Conservation (phyloP, 1,140 invertebrate species). For the Delia radicum region DNA sequence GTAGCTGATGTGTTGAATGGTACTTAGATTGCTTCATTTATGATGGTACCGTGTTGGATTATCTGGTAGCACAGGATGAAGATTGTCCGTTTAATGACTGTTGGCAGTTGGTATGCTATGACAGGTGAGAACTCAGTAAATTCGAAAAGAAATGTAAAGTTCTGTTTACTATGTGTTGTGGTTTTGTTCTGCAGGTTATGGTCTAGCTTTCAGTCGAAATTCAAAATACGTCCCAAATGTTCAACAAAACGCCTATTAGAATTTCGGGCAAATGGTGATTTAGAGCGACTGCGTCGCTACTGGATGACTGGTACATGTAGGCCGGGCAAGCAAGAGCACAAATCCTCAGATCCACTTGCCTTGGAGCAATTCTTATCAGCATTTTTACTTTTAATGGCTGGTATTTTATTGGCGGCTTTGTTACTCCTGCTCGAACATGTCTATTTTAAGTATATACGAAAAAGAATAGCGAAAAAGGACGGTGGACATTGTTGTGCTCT, state of each 20-base stretch:
- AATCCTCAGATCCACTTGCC: conserved; percentile 88
- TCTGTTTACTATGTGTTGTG: no score
- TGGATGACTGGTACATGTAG: conserved; percentile 98
- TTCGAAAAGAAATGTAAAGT: neutral
- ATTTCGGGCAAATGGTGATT: conserved; percentile 92
- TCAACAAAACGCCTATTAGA: conserved; percentile 93
- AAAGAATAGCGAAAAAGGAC: conserved; percentile 85
- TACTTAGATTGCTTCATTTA: conserved; percentile 97
- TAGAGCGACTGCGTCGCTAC: conserved; percentile 84
- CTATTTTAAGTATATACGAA: conserved; percentile 89
- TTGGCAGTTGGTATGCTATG: conserved; percentile 91
- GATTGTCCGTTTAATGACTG: conserved; percentile 93
- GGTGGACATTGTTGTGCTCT: conserved; percentile 86
- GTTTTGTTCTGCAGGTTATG: conserved; percentile 67
- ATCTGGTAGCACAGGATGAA: conserved; percentile 92
- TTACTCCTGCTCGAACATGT: conserved; percentile 88
- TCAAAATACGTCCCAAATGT: conserved; percentile 93
- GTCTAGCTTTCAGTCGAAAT: conserved; percentile 92
- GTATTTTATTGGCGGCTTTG: conserved; percentile 83
- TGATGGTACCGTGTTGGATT: conserved; percentile 96
- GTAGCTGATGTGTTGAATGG: conserved; percentile 85
- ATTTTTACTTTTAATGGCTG: conserved; percentile 91
- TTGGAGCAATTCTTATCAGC: conserved; percentile 97
- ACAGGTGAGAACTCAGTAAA: conserved; percentile 50
- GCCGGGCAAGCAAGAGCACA: conserved; percentile 85